phyloP scores from a whole-genome alignment of 2,797 vertebrate species.

The Prionace glauca region DNA sequence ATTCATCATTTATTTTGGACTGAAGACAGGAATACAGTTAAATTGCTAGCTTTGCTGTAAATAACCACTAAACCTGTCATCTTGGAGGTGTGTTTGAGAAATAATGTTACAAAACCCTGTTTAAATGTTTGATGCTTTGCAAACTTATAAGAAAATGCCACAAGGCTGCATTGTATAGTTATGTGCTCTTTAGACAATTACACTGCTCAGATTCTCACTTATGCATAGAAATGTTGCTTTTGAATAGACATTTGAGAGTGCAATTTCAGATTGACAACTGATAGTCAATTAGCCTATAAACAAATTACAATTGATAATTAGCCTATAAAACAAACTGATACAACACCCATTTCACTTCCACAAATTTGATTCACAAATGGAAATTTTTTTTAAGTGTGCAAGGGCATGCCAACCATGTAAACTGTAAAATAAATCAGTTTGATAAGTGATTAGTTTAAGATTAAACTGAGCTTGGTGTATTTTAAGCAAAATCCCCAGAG shows the following conservation, averaged over 20 bases:
- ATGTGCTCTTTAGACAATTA: background rate
- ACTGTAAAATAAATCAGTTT: background rate
- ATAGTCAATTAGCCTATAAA: too few relatives aligned
- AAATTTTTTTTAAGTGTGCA: background rate
- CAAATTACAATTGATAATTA: too few relatives aligned
- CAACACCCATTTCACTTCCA: background rate
- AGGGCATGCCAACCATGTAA: background rate
- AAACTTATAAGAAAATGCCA: background rate
- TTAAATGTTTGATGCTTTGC: background rate
- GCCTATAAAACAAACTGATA: too few relatives aligned
- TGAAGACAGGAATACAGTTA: background rate
- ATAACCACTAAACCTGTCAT: background rate
- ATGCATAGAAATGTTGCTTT: background rate
- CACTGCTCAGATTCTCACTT: background rate
- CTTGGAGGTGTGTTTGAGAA: background rate
- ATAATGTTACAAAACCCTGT: background rate
- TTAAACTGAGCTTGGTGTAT: background rate
- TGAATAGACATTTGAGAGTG: background rate
- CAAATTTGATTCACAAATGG: background rate
- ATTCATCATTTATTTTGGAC: background rate
- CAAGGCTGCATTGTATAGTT: background rate
- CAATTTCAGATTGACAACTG: background rate
- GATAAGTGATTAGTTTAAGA: background rate
- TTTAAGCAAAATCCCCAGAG: background rate
- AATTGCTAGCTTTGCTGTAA: background rate